Base-by-base conservation (phyloP, 2,888 invertebrate genomes). In the Tenthredo notha region DNA sequence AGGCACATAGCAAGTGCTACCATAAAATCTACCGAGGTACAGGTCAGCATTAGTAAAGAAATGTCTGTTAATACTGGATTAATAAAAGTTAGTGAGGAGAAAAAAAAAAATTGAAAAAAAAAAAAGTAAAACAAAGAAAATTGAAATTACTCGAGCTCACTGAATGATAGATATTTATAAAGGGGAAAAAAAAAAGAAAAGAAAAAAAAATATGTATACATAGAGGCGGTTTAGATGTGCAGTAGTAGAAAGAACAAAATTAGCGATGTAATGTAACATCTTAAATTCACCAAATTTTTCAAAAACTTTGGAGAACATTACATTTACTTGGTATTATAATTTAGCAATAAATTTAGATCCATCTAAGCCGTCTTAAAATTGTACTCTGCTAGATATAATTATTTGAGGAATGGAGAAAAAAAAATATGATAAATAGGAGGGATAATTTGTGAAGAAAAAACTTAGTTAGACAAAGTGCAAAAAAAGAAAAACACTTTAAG, bases 1-100 rank as follows among this genome's bases (percentile, higher is more conserved):
- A 88, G 85, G 85, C 91, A 92, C 75, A 90, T 87, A 84, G 88
- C 85, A 65, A 92, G 87, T 85, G 91, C 91, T 67, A 91, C 86
- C 61, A 90, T 89, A 72, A 91, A 88, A 85, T 93, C 91, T 15
- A 93, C 86, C 2, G 89, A 89, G 18, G 87, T 84, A 83, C 91
- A 90, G 82, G 91, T 89, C 37, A 88, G 82, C 84, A 89, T 72
- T 83, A 91, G 80, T 84, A 91, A 70, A 37, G 89, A 85, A 21
- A 86, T 84, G n/a, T 87, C 87, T 80, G 87, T 89, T 84, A 91
- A 88, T 82, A 75, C 90, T 90, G 50, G 37, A 74, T 87, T 85
- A 88, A 25, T 50, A 85, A 43, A 75, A 86, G 58, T 92, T 91
- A 92, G 90, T 88, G 85, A 43, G n/a, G 50, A 78, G 25, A 85